These are phyloP conservation scores for Apoderus coryli DNA, from an alignment of 2,888 invertebrate species.

Conservation along the genomic window DNA sequence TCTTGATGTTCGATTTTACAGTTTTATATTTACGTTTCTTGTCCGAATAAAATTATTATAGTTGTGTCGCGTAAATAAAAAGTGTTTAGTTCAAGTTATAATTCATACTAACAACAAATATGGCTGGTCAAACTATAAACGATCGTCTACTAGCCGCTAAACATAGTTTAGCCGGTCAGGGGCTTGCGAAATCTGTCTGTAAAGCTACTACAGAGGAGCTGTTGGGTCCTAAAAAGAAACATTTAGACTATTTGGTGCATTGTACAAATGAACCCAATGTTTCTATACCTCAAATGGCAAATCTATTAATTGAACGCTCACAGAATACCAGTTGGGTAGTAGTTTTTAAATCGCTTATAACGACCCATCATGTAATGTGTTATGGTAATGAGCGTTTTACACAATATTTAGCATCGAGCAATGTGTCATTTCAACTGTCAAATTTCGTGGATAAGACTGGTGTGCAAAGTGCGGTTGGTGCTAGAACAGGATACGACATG, in stretches of 20 bases:
- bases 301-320: conserved; percentile 93
- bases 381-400: conserved; percentile 99
- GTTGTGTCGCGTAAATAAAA: too few species aligned
- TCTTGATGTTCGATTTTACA: too few species aligned
- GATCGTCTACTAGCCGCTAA: conserved; percentile 96
- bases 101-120: too few species aligned
- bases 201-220: conserved; percentile 99
- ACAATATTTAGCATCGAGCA: conserved; percentile 98
- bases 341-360: conserved; percentile 95
- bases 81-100: too few species aligned
- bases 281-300: conserved; percentile 98
- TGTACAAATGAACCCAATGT: conserved; percentile 99
- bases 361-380: conserved; percentile 98
- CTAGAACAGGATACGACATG: conserved; percentile 84
- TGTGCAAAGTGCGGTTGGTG: conserved; percentile 76
- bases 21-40: too few species aligned
- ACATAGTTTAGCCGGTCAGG: conserved; percentile 98
- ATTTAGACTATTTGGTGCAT: conserved; percentile 98
- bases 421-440: conserved; percentile 96
- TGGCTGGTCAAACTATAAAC: conserved; percentile 97
- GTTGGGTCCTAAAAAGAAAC: conserved; percentile 99
- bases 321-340: conserved; percentile 99
- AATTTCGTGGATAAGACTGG: conserved; percentile 97
- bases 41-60: too few species aligned
- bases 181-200: conserved; percentile 98